Evolutionary conservation across 2,888 invertebrate species (phyloP).

Genomic region (Nasonovia ribisnigri): DNA sequence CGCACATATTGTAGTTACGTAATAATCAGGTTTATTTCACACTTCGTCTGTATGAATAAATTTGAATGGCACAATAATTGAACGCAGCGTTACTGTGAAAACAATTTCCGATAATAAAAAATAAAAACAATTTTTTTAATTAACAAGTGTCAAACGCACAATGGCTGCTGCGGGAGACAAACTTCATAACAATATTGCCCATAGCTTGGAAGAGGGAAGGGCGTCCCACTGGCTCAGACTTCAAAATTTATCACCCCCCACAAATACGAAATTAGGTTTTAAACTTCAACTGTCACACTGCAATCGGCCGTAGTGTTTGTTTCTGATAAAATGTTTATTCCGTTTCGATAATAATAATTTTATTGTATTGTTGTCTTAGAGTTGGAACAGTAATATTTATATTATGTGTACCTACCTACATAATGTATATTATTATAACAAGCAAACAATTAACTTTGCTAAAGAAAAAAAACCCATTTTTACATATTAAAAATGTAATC

Average conservation of each 20-base stretch:
- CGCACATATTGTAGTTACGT: neutral
- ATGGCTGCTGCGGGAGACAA: neutral
- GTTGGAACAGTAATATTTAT: neutral
- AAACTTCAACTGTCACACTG: neutral
- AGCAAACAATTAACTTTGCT: neutral
- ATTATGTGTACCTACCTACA: no score
- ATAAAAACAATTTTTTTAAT: constrained; percentile 6
- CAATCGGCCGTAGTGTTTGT: neutral
- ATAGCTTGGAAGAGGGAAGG: neutral
- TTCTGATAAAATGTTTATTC: neutral
- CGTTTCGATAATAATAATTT: neutral
- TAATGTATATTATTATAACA: neutral
- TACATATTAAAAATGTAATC: neutral
- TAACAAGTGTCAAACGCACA: neutral
- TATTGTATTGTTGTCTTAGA: neutral
- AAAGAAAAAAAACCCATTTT: neutral
- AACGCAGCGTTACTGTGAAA: neutral
- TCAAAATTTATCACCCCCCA: neutral
- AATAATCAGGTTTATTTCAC: neutral
- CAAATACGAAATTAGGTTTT: neutral
- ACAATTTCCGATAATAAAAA: neutral
- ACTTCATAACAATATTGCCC: neutral
- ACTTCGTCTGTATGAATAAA: neutral
- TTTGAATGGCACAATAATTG: neutral
- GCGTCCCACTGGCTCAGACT: neutral